Percentiles rank a stretch among this genome's conserved stretches.
Evolutionary conservation across 2,797 vertebrate species (phyloP).

Genomic region (Ptychobarbus kaznakovi): DNA sequence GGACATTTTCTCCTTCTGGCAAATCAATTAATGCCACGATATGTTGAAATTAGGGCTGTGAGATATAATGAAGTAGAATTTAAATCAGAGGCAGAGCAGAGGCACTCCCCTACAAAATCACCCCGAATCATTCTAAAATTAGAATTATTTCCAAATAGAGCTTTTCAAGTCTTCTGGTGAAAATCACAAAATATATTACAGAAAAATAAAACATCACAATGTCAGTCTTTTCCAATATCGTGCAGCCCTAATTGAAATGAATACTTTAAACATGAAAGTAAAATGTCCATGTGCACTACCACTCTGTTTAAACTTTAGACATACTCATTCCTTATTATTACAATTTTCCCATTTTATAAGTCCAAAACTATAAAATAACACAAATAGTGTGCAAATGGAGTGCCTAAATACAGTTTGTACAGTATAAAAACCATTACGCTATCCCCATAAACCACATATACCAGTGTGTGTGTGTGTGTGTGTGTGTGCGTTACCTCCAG

Average conservation of each 20-base stretch:
- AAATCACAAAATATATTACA: neutral
- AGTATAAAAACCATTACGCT: neutral
- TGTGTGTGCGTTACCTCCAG: constrained; percentile 85
- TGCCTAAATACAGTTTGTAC: neutral
- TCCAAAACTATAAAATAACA: neutral
- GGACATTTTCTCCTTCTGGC: neutral
- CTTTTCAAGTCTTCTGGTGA: neutral
- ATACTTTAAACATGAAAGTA: too few species aligned
- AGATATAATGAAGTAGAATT: neutral
- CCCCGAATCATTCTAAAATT: neutral
- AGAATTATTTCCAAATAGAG: neutral
- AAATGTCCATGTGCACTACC: neutral
- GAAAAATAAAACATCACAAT: neutral
- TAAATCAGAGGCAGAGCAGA: neutral
- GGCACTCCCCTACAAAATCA: neutral
- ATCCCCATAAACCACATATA: neutral
- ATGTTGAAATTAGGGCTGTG: neutral
- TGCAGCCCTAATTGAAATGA: neutral
- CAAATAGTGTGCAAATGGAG: neutral
- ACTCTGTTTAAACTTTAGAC: neutral
- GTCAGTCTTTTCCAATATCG: constrained; percentile 16
- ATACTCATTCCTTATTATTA: neutral
- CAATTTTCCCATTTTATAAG: neutral
- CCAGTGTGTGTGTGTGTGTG: neutral
- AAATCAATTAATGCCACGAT: neutral